Evolutionary conservation across 2,888 invertebrate species (phyloP).

Genomic region (Pycnomerus fuliginosus): DNA sequence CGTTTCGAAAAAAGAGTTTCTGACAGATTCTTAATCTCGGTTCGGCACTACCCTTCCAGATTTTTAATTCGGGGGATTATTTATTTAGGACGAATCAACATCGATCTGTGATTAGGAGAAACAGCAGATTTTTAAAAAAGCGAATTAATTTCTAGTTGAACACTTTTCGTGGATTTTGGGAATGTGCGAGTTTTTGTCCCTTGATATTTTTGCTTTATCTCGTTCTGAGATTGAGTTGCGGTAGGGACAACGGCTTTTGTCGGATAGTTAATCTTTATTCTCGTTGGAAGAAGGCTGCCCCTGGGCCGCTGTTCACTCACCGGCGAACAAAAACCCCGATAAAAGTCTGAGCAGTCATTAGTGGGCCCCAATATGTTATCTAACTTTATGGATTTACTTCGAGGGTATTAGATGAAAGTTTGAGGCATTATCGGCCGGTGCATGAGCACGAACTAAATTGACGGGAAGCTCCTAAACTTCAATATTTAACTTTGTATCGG

Average conservation of each 20-base stretch:
- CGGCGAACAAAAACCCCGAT: slow-evolving; percentile 25
- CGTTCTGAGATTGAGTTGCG: slow-evolving; percentile 38
- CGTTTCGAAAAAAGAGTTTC: too few species aligned
- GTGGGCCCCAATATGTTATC: slow-evolving; percentile 27
- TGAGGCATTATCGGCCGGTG: slow-evolving; percentile 28
- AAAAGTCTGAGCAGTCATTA: slow-evolving; percentile 28
- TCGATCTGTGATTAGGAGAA: too few species aligned
- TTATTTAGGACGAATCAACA: too few species aligned
- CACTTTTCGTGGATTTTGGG: too few species aligned
- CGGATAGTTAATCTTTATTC: slow-evolving; percentile 40
- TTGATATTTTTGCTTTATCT: slow-evolving; percentile 40
- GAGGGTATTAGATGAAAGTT: slow-evolving; percentile 23
- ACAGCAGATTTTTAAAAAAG: too few species aligned
- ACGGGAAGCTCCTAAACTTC: too few species aligned
- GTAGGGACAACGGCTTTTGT: slow-evolving; percentile 37
- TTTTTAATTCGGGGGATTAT: too few species aligned
- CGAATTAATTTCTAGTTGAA: too few species aligned
- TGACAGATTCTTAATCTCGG: too few species aligned
- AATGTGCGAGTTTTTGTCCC: slow-evolving; percentile 37
- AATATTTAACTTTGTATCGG: too few species aligned
- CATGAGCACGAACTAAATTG: too few species aligned
- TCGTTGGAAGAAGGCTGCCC: slow-evolving; percentile 12
- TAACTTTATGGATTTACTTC: slow-evolving; percentile 28
- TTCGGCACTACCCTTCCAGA: too few species aligned
- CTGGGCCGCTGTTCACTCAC: slow-evolving; percentile 19